phyloP scores from a whole-genome alignment of 2,797 vertebrate genomes.

The Sebastes itinus region DNA sequence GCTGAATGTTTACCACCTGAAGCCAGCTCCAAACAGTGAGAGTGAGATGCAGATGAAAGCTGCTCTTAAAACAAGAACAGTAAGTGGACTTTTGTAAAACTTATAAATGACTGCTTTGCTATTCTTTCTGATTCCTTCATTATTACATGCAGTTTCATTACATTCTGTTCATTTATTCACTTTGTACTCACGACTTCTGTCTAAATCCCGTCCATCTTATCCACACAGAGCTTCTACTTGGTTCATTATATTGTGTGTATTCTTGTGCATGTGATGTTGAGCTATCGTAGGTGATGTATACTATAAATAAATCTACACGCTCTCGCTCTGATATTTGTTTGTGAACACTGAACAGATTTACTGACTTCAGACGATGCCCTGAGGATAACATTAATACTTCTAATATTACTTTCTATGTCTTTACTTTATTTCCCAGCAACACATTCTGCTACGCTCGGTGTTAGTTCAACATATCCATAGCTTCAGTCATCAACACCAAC shows the following conservation, averaged over 20 bases:
- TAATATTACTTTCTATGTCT: neutral
- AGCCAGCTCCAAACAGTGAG: neutral
- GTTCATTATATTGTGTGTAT: too few species aligned
- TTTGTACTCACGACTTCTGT: neutral
- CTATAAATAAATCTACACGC: too few species aligned
- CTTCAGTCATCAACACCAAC: neutral
- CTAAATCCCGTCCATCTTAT: neutral
- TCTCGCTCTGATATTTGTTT: neutral
- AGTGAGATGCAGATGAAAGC: neutral
- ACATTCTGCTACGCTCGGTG: neutral
- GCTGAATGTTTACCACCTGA: neutral
- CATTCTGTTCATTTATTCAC: neutral
- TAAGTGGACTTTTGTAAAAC: neutral
- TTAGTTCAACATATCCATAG: constrained; percentile 10
- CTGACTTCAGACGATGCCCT: neutral
- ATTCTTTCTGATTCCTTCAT: neutral
- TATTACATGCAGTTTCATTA: neutral
- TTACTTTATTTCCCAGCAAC: neutral
- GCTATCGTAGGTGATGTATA: neutral
- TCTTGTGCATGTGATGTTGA: neutral
- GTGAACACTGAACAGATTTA: neutral
- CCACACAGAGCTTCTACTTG: fast-evolving
- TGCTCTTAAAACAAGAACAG: neutral
- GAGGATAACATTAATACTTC: neutral
- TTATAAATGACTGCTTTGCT: neutral